Conservation (phyloP, 1,140 invertebrate genomes). For the Drosophila bocqueti region DNA sequence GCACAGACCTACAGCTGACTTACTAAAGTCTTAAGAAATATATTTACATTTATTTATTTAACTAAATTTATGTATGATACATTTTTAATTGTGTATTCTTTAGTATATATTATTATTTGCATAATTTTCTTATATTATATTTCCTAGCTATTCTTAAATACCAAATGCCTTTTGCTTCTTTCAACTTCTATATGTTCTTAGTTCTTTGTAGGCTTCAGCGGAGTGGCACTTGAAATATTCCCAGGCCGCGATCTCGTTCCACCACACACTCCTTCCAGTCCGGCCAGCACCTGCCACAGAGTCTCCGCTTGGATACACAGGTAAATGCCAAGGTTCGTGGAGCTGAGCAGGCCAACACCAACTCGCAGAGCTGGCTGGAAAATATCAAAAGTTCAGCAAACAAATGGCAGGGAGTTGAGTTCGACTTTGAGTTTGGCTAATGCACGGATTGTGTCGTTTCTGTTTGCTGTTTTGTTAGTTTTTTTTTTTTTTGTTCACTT, state of each 20-base stretch:
- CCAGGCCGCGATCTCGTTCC: slow-evolving; percentile 26
- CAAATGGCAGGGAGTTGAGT: slow-evolving; percentile 53
- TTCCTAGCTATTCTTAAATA: neutral
- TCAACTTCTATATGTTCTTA: neutral
- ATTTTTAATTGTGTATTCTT: neutral
- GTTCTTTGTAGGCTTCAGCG: neutral
- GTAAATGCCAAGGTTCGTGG: slow-evolving; percentile 71
- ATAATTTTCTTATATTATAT: too few species aligned
- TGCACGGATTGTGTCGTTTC: slow-evolving; percentile 60
- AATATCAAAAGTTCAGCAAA: slow-evolving; percentile 80
- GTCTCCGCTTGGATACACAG: slow-evolving; percentile 4
- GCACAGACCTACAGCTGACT: too few species aligned
- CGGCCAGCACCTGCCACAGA: slow-evolving; percentile 29
- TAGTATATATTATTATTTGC: too few species aligned
- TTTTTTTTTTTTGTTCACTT: slow-evolving; percentile 5
- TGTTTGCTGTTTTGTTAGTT: slow-evolving; percentile 49
- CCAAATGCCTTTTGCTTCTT: neutral
- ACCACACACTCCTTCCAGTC: slow-evolving; percentile 26
- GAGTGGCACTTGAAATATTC: slow-evolving; percentile 10
- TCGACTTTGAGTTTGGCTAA: slow-evolving; percentile 46
- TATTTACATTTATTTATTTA: neutral
- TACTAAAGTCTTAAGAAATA: neutral
- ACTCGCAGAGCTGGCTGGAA: slow-evolving; percentile 33
- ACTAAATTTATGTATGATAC: neutral
- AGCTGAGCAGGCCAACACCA: neutral